Conservation (phyloP, 2,888 invertebrate genomes). For the Heliconius cydno region DNA sequence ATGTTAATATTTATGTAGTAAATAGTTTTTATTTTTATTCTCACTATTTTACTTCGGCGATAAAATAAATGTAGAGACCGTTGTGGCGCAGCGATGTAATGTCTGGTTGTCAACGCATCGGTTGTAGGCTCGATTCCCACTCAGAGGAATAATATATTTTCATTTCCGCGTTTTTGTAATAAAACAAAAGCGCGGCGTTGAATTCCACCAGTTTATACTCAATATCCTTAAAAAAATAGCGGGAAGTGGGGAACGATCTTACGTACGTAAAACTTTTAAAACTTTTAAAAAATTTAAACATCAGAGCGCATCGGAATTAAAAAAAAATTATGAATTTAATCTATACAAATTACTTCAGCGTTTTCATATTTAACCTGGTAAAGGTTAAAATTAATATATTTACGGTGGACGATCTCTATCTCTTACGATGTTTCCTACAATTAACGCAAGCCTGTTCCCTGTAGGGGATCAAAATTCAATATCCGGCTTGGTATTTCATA, state of each 20-base stretch:
- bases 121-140: not conserved
- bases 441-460: not conserved
- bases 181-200: not conserved
- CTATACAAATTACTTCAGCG: not conserved
- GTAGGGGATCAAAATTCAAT: conserved; percentile 29
- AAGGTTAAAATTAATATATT: not conserved
- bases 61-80: not conserved
- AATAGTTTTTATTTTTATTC: not conserved
- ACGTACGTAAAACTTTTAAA: no score
- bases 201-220: not conserved
- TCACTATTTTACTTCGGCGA: not conserved
- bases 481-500: conserved; percentile 27
- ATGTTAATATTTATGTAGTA: not conserved
- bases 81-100: not conserved
- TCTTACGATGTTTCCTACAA: not conserved
- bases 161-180: not conserved
- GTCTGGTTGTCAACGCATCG: not conserved
- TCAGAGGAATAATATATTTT: not conserved
- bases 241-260: no score
- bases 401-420: not conserved
- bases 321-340: no score
- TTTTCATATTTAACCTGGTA: not conserved
- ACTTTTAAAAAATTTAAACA: not conserved
- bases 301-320: no score
- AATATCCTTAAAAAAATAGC: not conserved